A percentile compares a stretch with the other conserved stretches of the same genome.
phyloP scores from a whole-genome alignment of 2,888 invertebrate genomes.

The Choristoneura rosaceana region DNA sequence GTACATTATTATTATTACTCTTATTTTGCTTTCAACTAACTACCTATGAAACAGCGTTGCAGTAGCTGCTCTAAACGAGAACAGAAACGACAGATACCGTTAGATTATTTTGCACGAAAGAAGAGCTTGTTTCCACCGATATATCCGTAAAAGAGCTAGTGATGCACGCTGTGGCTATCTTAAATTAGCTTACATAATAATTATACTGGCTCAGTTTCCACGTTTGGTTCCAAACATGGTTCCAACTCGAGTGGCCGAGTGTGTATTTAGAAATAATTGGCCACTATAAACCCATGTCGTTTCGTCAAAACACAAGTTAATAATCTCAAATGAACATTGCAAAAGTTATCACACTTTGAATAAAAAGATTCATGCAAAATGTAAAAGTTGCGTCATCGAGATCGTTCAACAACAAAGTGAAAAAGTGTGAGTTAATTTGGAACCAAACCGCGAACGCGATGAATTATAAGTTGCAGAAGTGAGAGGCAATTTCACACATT shows the following conservation, averaged over 20 bases:
- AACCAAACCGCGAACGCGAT: neutral
- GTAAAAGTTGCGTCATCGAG: neutral
- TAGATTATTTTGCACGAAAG: neutral
- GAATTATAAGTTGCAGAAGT: constrained; percentile 15
- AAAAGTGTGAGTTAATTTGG: neutral
- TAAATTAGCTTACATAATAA: constrained; percentile 38
- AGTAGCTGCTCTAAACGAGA: neutral
- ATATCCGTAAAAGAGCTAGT: neutral
- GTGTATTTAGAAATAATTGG: neutral
- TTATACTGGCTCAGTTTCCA: constrained; percentile 28
- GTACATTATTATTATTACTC: neutral
- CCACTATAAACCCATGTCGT: neutral
- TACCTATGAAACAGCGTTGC: neutral
- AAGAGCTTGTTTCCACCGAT: neutral
- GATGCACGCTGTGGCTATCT: constrained; percentile 6
- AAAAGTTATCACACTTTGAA: neutral
- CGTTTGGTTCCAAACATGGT: neutral
- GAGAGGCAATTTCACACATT: constrained; percentile 39
- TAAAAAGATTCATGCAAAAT: constrained; percentile 14
- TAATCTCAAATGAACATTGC: neutral
- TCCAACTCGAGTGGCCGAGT: neutral
- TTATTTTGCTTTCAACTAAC: neutral
- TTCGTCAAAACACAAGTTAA: neutral
- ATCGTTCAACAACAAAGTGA: neutral
- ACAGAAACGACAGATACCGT: neutral